Conservation (phyloP, 2,113 vertebrate genomes). For the Malurus alboscapulatus region DNA sequence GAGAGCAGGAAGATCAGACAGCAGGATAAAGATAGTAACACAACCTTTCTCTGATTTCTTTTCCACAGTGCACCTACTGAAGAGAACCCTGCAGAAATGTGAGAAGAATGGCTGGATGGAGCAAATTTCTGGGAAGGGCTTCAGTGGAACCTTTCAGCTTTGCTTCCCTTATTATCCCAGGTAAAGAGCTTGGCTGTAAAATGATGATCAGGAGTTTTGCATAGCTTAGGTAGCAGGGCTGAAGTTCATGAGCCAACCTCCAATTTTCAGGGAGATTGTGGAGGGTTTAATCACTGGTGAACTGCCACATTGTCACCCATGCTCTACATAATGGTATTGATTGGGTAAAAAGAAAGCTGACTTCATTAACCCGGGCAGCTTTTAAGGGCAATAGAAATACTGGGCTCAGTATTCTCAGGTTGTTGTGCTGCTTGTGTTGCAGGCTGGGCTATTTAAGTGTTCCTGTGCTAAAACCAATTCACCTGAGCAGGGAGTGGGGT, state of each 20-base stretch:
- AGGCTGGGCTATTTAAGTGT: background rate
- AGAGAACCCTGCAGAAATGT: slow-evolving; percentile 92
- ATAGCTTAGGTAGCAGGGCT: background rate
- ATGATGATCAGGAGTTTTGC: accelerated
- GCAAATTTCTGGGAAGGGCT: slow-evolving; percentile 95
- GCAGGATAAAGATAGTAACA: background rate
- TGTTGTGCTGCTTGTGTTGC: background rate
- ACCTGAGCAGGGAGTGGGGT: background rate
- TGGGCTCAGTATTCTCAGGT: background rate
- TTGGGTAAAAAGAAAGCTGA: background rate
- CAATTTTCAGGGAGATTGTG: background rate
- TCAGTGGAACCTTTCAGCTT: slow-evolving; percentile 95
- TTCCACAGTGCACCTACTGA: slow-evolving; percentile 85
- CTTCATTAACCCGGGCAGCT: background rate
- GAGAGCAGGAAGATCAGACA: background rate
- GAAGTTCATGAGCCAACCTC: background rate
- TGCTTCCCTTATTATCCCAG: slow-evolving; percentile 96
- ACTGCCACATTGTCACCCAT: background rate
- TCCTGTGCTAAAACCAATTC: background rate
- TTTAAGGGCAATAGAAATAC: background rate
- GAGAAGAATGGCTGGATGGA: slow-evolving; percentile 99
- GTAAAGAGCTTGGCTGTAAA: slow-evolving; percentile 67
- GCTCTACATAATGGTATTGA: background rate
- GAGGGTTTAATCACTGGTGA: background rate
- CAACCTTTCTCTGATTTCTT: background rate